Evolutionary conservation across 2,113 vertebrate species (phyloP).

Genomic region (Arenaria interpres): DNA sequence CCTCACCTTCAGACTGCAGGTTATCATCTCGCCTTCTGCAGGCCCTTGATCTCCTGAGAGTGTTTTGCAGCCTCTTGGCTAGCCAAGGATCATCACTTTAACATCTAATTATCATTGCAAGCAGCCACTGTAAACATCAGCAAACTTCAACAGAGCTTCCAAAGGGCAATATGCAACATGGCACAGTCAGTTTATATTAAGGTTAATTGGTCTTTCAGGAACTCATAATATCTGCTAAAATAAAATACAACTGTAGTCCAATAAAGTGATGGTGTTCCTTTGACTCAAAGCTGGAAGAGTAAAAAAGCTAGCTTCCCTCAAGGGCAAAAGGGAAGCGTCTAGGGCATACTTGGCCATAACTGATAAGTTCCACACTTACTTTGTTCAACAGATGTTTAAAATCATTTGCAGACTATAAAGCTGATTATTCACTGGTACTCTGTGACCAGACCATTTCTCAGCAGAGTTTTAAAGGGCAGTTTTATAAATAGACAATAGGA

Average conservation of each 20-base stretch:
- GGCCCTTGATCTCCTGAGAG: not conserved
- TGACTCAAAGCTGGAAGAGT: not conserved
- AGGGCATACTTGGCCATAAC: not conserved
- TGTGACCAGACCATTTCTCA: not conserved
- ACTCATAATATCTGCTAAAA: not conserved
- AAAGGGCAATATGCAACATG: not conserved
- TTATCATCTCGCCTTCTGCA: not conserved
- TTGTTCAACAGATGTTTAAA: not conserved
- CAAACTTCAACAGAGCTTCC: not conserved
- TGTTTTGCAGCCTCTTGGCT: not conserved
- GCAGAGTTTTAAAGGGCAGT: not conserved
- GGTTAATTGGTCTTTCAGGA: constrained; percentile 8
- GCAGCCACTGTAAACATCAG: not conserved
- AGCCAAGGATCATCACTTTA: not conserved
- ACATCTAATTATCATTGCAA: not conserved
- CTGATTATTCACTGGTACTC: not conserved
- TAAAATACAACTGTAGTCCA: not conserved
- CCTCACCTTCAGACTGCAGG: not conserved
- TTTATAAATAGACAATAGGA: constrained; percentile 12
- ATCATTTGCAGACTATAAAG: not conserved
- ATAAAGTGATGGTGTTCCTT: not conserved
- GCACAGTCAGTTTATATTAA: not conserved
- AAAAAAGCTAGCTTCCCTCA: not conserved
- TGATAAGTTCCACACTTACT: not conserved
- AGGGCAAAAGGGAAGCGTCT: not conserved